Evolutionary conservation across 2,113 vertebrate genomes (phyloP).

Genomic region (Aspiorhynchus laticeps): DNA sequence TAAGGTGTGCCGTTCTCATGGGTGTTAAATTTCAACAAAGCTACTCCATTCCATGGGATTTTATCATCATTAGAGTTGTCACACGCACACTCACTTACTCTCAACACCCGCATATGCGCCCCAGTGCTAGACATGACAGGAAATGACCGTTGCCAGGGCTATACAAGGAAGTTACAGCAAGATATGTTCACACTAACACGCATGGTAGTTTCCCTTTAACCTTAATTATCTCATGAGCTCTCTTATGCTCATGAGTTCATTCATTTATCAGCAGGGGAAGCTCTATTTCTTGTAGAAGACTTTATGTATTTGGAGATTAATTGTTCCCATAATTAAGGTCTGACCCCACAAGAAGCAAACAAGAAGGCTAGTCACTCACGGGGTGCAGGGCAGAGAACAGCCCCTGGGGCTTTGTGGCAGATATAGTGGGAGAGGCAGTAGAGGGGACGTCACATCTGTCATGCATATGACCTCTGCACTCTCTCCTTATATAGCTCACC

Average conservation of each 20-base stretch:
- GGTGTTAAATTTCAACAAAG: slow-evolving; percentile 46
- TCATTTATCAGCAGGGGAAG: neutral
- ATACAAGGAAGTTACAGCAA: slow-evolving; percentile 35
- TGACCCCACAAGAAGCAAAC: neutral
- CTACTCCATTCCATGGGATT: slow-evolving; percentile 21
- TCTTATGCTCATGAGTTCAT: neutral
- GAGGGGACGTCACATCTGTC: slow-evolving; percentile 22
- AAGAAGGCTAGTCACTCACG: neutral
- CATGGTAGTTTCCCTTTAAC: neutral
- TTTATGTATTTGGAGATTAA: slow-evolving; percentile 2
- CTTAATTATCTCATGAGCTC: neutral
- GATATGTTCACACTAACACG: slow-evolving; percentile 5
- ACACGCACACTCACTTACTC: neutral
- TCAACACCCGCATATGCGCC: neutral
- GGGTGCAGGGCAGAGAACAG: slow-evolving; percentile 12
- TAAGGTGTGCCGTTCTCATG: slow-evolving; percentile 48
- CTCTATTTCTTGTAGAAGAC: neutral
- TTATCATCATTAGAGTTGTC: neutral
- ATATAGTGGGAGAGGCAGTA: neutral
- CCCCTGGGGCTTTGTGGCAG: neutral
- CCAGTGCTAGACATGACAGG: neutral
- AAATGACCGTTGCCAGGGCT: slow-evolving; percentile 33
- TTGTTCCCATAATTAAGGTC: neutral
- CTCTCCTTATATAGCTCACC: neutral
- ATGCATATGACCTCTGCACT: slow-evolving; percentile 7